These are phyloP conservation scores for Anthopleura xanthogrammica DNA, from an alignment of 92 coral and sea anemone genomes.

Conservation along the genomic window DNA sequence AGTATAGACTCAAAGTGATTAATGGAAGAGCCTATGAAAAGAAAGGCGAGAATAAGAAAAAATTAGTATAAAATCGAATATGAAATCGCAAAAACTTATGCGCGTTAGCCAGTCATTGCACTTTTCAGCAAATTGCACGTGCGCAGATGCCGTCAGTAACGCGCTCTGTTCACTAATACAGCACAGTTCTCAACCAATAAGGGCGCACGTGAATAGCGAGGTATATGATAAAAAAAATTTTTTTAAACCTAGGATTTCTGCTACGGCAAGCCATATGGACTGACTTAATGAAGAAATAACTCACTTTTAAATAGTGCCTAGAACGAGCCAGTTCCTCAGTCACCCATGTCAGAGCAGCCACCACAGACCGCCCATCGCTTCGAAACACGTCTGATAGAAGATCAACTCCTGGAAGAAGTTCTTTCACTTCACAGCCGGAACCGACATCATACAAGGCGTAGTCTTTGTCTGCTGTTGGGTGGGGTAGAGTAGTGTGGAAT, in stretches of 20 bases:
- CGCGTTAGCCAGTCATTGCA: no score
- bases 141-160: no score
- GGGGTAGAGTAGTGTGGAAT: conserved; percentile 85
- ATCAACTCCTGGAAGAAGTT: conserved; percentile 87
- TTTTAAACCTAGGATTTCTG: not conserved
- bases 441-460: conserved; percentile 95
- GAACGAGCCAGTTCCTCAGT: conserved; percentile 85
- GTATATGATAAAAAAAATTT: conserved; percentile 12
- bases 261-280: conserved; percentile 3
- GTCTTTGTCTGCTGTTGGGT: conserved; percentile 88
- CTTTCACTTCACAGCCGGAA: conserved; percentile 63
- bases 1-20: conserved; percentile 77
- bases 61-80: not conserved
- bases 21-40: conserved; percentile 52
- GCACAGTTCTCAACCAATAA: no score
- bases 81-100: no score
- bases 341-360: conserved; percentile 85
- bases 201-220: no score
- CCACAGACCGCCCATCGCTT: conserved; percentile 85
- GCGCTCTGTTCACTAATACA: no score
- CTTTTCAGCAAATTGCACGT: no score
- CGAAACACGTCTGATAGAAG: conserved; percentile 90
- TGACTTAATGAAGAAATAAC: not conserved
- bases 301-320: conserved; percentile 70
- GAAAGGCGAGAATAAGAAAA: not conserved